Conservation (phyloP, 2,888 invertebrate genomes). For the Phania funesta region DNA sequence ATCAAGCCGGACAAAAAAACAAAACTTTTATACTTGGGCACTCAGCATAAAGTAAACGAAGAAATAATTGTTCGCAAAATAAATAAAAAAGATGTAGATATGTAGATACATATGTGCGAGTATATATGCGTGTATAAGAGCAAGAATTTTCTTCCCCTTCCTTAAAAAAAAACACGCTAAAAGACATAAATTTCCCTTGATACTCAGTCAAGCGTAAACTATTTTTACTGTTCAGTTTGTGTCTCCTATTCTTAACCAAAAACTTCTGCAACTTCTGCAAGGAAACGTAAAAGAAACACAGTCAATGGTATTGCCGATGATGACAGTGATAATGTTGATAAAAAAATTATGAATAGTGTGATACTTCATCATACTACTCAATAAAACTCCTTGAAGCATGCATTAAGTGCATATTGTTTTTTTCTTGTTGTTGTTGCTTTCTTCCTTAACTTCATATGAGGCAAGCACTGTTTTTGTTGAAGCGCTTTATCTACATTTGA, state of each 20-base stretch:
- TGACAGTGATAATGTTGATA: slow-evolving; percentile 61
- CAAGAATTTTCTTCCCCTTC: too few relatives aligned
- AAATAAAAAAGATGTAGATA: slow-evolving; percentile 19
- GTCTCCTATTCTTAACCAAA: not conserved
- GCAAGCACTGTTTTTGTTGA: not conserved
- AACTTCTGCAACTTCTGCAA: slow-evolving; percentile 12
- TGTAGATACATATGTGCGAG: not conserved
- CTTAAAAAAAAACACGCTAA: not conserved
- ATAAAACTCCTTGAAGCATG: slow-evolving; percentile 65
- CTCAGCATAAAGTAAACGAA: not conserved
- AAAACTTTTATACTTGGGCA: slow-evolving; percentile 2
- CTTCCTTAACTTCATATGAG: not conserved
- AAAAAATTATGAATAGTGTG: slow-evolving; percentile 36
- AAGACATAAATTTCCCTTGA: slow-evolving; percentile 31
- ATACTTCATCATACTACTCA: slow-evolving; percentile 59
- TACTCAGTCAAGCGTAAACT: slow-evolving; percentile 52
- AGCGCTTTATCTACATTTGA: slow-evolving; percentile 35
- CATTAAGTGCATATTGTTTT: slow-evolving; percentile 63
- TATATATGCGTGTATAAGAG: too few relatives aligned
- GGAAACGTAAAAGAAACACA: not conserved
- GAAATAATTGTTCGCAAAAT: not conserved
- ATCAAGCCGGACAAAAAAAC: slow-evolving; percentile 2
- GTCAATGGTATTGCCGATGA: slow-evolving; percentile 44
- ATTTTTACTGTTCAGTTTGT: slow-evolving; percentile 46
- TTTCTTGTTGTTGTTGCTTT: too few relatives aligned